phyloP scores from a whole-genome alignment of 2,113 vertebrate species.

The Campylomormyrus tamandua region DNA sequence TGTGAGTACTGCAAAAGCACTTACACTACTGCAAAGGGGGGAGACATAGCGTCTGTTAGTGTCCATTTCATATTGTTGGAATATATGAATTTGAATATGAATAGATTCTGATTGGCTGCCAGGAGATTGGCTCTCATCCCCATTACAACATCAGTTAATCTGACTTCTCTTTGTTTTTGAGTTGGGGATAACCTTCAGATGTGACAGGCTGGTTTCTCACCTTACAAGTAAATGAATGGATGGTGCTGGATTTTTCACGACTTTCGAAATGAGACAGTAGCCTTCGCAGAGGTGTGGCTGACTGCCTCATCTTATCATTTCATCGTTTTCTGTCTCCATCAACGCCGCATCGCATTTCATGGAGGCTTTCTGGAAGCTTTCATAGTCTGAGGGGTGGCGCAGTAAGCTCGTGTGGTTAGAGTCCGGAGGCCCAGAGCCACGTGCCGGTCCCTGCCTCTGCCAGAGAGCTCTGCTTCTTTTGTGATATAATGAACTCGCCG shows the following conservation, averaged over 20 bases:
- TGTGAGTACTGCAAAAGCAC: neutral
- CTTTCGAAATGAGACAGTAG: neutral
- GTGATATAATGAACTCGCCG: neutral
- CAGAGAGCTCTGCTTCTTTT: neutral
- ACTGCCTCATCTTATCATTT: neutral
- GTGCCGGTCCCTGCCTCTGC: neutral
- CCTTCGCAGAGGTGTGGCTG: neutral
- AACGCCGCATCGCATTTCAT: neutral
- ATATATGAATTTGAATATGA: neutral
- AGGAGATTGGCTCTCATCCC: neutral
- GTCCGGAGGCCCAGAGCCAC: neutral
- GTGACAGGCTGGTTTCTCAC: neutral
- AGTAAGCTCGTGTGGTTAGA: neutral
- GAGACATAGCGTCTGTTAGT: neutral
- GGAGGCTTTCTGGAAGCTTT: neutral
- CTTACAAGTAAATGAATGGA: neutral
- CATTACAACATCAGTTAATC: neutral
- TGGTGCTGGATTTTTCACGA: neutral
- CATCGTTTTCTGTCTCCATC: neutral
- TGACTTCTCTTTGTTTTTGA: neutral
- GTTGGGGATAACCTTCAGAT: neutral
- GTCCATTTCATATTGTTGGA: neutral
- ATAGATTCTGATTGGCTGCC: neutral
- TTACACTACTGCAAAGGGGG: neutral
- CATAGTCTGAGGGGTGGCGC: neutral